Percentiles rank a stretch among this genome's conserved stretches.
Conservation (phyloP, 2,113 vertebrate species). For the Phylloscopus trochiloides region DNA sequence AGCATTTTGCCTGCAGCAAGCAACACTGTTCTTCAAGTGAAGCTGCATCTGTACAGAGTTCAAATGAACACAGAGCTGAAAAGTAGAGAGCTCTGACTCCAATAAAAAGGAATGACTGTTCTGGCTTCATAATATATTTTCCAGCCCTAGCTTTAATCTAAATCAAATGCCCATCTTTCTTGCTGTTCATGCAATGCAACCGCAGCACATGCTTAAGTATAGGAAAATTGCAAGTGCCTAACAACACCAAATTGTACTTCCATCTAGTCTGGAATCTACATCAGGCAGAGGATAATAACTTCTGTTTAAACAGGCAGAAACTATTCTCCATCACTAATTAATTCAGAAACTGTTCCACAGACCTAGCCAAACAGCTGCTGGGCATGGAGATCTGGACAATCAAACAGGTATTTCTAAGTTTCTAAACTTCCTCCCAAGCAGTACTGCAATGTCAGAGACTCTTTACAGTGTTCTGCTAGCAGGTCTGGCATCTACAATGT, state of each 20-base stretch:
- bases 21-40: not conserved
- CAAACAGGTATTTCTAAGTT: not conserved
- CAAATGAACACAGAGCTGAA: conserved; percentile 11
- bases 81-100: conserved; percentile 30
- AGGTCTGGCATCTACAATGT: not conserved
- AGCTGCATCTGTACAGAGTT: conserved; percentile 3
- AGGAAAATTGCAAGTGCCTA: conserved; percentile 50
- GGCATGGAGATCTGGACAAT: not conserved
- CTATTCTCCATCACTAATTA: conserved; percentile 39
- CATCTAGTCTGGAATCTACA: conserved; percentile 52
- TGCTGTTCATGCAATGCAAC: conserved; percentile 9
- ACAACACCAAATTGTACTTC: conserved; percentile 34
- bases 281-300: conserved; percentile 36
- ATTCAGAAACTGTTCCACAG: not conserved
- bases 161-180: conserved; percentile 55
- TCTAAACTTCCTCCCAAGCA: not conserved
- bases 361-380: conserved; percentile 46
- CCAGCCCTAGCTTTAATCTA: conserved; percentile 52
- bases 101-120: conserved; percentile 31
- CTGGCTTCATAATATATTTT: conserved; percentile 40
- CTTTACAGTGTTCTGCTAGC: not conserved
- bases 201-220: conserved; percentile 7
- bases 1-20: conserved; percentile 37
- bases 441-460: not conserved
- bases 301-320: conserved; percentile 46